Conservation (phyloP, 2,113 vertebrate genomes). For the Cercopithecus mona region DNA sequence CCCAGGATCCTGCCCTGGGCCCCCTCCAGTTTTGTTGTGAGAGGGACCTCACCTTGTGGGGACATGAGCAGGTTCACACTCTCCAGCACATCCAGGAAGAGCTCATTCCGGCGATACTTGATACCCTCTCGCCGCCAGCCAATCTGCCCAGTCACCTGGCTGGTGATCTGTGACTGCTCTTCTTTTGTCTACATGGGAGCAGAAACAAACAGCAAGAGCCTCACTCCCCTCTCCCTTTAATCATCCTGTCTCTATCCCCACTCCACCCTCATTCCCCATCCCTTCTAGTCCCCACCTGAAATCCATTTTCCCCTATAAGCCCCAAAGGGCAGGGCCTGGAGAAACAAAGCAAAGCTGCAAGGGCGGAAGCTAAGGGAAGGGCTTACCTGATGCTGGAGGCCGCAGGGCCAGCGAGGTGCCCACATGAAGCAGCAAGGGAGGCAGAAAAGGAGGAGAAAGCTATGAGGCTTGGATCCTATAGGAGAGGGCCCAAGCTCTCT, state of each 20-base stretch:
- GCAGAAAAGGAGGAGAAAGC: constrained; percentile 34
- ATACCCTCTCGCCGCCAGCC: constrained; percentile 99
- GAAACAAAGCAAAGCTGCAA: background rate
- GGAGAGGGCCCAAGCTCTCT: background rate
- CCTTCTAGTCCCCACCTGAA: background rate
- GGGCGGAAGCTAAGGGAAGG: background rate
- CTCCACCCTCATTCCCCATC: background rate
- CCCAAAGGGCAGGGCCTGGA: background rate
- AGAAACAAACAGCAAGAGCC: background rate
- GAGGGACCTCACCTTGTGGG: constrained; percentile 90
- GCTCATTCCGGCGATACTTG: constrained; percentile 98
- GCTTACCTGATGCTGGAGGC: constrained; percentile 77
- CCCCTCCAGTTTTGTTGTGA: background rate
- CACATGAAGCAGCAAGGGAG: constrained; percentile 44
- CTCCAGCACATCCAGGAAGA: constrained; percentile 98
- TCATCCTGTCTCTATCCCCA: background rate
- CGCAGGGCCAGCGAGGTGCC: constrained; percentile 9
- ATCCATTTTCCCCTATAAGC: background rate
- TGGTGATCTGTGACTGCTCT: constrained; percentile 99
- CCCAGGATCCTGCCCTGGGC: background rate
- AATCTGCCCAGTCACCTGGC: constrained; percentile 99
- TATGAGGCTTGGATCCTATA: background rate
- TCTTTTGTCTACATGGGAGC: constrained; percentile 93
- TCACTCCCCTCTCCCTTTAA: background rate
- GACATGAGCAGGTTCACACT: constrained; percentile 99